Evolutionary conservation across 2,888 invertebrate species (phyloP), one percentile per base, ranked within the genome.

Genomic region (Bellardia bayeri): DNA sequence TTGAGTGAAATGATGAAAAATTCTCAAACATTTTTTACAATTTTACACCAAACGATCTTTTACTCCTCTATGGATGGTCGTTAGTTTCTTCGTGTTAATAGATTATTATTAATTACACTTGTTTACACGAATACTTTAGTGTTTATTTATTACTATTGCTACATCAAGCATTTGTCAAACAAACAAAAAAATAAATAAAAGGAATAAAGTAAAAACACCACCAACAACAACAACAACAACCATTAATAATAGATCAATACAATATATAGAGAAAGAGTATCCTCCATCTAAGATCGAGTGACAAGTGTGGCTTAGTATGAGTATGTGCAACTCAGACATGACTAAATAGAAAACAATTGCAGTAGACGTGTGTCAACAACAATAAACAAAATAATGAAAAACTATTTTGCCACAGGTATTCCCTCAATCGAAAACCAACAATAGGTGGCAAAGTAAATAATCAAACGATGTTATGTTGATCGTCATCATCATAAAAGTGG

Each of bases 341-440:
- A 78, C 74, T 69, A 80, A 85, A 80, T 54, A 68, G 45, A 72
- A 75, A 78, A 84, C 78, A 72, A 82, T 74, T 87, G 81, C 66
- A 69, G 56, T 79, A 75, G 82, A 87, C 87, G 64, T 87, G 82
- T 82, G 87, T 87, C 85, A 85, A 85, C 64, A 82, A 49, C 37
- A 74, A 51, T 23, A 80, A 61, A 40, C n/a, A 68, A 72, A 54
- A 66, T 1, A 30, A 63, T 14, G 37, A 23, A 49, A 49, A 75
- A 49, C n/a, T 81, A 75, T 71, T 85, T 75, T 81, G 85, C 75
- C 80, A 80, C 84, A 87, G 85, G 87, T 87, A 84, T 87, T 85
- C 78, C 81, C 81, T 87, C 80, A 79, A 78, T 74, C 61, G 13
- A 75, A 80, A 75, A 42, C 42, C 33, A 80, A 80, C 80, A 85